These are phyloP conservation scores for Penaeus chinensis DNA, from an alignment of 1,140 invertebrate genomes.

Conservation along the genomic window DNA sequence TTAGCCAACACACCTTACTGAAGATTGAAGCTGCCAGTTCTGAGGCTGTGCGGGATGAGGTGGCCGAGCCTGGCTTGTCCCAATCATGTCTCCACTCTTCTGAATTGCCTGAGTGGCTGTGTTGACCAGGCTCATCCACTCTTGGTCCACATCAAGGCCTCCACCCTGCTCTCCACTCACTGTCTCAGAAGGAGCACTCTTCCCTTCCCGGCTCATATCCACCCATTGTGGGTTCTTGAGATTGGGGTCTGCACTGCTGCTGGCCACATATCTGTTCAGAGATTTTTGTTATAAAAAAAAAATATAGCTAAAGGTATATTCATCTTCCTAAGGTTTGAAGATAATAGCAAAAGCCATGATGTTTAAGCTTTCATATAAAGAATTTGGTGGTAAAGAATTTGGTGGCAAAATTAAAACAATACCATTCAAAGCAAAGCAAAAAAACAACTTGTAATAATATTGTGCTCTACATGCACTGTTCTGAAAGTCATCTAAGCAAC, in stretches of 20 bases:
- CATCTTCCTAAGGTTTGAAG: no score
- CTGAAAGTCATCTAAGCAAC: no score
- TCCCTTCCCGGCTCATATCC: not conserved
- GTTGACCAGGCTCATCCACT: conserved; percentile 83
- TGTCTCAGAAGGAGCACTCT: no score
- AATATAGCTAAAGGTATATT: no score
- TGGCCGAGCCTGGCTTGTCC: not conserved
- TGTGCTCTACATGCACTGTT: no score
- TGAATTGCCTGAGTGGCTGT: conserved; percentile 81
- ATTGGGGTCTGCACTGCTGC: not conserved
- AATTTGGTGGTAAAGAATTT: no score
- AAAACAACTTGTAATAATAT: no score
- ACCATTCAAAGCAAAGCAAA: no score
- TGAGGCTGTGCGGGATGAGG: conserved; percentile 50
- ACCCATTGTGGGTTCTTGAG: not conserved
- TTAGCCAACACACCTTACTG: not conserved
- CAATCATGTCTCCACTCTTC: conserved; percentile 66
- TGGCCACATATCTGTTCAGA: not conserved
- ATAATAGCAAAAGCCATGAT: no score
- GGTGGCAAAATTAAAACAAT: no score
- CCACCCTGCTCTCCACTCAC: not conserved
- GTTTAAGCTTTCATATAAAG: no score
- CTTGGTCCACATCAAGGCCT: conserved; percentile 71
- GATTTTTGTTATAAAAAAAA: not conserved
- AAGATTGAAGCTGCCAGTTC: conserved; percentile 52